Evolutionary conservation across 2,888 invertebrate species (phyloP), one percentile per base, ranked within the genome.

Genomic region (Psylliodes chrysocephalus): DNA sequence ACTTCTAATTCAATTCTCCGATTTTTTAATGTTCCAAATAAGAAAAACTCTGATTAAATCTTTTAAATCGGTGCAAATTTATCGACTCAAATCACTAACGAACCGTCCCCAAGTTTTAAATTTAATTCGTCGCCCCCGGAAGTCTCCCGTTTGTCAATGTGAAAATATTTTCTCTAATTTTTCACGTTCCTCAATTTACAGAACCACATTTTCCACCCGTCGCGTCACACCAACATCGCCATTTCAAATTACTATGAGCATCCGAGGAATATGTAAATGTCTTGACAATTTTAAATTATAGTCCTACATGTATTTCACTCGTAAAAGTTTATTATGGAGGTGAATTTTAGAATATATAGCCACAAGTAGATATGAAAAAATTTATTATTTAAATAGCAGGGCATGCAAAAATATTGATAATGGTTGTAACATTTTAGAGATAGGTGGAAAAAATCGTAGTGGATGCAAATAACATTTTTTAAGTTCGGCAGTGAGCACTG

Each of bases 161-260:
- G 38, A 40, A 40, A 54, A 54, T 28, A 3, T 54, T 49, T 12
- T 40, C 53, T 40, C 17, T 54, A 54, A 40, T 54, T 54, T 54
- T 40, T 40, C 28, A 49, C 47, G 22, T 14, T 42, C 15, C 15
- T 40, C 53, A 54, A 25, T 54, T 54, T 42, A 7, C 25, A 14
- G 10, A 14, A 40, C 40, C 25, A 40, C 53, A 40, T 7, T 54
- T 54, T 40, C 40, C 22, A 42, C 18, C 35, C 33, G 33, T n/a
- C 35, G 35, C 35, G 12, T 35, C 35, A 10, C 10, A 10, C 1
- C n/a, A 38, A 12, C 38, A 35, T 14, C 38, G 38, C 8, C 22
- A 12, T 19, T 52, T 22, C 19, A 53, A 53, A 53, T 38, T 53
- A 53, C 53, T 22, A 12, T 12, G 25, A 54, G 28, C 54, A 22